phyloP scores from a whole-genome alignment of 2,888 invertebrate species.

The Trichopoda pennipes region DNA sequence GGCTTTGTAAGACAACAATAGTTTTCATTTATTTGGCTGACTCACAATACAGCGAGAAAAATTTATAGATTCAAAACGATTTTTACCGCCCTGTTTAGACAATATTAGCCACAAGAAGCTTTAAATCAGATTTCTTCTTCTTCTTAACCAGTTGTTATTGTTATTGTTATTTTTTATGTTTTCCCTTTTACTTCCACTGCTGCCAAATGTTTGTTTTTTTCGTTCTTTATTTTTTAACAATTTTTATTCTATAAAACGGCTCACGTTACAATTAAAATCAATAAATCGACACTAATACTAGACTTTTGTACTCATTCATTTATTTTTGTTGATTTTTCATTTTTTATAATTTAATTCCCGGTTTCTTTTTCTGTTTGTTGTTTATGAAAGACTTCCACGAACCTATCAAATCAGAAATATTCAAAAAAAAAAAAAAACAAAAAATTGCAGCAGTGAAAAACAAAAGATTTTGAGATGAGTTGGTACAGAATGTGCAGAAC shows the following conservation, averaged over 20 bases:
- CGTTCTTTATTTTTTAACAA: constrained; percentile 33
- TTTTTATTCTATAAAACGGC: constrained; percentile 77
- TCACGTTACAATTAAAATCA: constrained; percentile 79
- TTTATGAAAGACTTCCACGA: constrained; percentile 65
- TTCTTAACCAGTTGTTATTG: constrained; percentile 40
- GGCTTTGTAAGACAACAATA: neutral
- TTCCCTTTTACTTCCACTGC: constrained; percentile 9
- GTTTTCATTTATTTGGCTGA: constrained; percentile 16
- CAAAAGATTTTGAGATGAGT: neutral
- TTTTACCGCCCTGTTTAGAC: constrained; percentile 69
- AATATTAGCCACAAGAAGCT: constrained; percentile 63
- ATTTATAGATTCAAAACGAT: constrained; percentile 65
- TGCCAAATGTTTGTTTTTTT: constrained; percentile 23
- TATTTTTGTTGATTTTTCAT: constrained; percentile 20
- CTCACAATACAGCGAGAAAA: constrained; percentile 47
- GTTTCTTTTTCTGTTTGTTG: constrained; percentile 28
- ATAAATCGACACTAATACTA: constrained; percentile 73
- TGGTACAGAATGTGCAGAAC: neutral
- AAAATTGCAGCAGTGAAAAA: neutral
- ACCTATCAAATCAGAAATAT: constrained; percentile 61
- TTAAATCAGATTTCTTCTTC: constrained; percentile 63
- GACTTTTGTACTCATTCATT: constrained; percentile 63
- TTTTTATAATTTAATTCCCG: neutral
- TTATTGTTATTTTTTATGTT: constrained; percentile 7
- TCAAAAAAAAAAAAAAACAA: constrained; percentile 27